Evolutionary conservation across 2,113 vertebrate species (phyloP).

Genomic region (Tachysurus vachellii): DNA sequence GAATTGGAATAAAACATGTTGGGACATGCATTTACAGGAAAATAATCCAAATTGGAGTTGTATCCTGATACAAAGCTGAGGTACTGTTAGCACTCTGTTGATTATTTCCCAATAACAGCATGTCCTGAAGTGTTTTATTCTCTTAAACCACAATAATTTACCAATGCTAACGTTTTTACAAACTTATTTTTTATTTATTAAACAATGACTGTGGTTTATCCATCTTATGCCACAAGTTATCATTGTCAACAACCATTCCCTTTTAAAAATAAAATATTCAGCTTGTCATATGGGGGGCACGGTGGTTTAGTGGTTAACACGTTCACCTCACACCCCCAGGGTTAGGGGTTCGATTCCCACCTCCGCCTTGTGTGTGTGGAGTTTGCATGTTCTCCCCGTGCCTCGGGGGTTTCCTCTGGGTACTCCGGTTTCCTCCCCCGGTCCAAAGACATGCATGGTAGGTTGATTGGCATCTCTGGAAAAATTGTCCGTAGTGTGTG

Average conservation of each 20-base stretch:
- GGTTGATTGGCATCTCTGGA: no score
- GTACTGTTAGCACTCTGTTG: not conserved
- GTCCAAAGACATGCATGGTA: no score
- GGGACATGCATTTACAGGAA: not conserved
- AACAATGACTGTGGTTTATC: no score
- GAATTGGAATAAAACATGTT: not conserved
- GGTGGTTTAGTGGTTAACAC: no score
- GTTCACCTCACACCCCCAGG: no score
- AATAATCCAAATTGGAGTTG: not conserved
- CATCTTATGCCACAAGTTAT: not conserved
- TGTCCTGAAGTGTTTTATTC: not conserved
- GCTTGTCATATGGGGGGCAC: no score
- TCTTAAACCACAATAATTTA: not conserved
- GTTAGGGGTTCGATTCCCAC: no score
- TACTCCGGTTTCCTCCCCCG: no score
- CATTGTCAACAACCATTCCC: not conserved
- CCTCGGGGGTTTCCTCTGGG: no score
- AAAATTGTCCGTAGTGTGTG: no score
- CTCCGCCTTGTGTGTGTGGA: no score
- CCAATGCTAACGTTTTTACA: not conserved
- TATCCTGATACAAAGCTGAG: not conserved
- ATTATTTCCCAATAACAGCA: not conserved
- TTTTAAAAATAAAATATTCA: not conserved
- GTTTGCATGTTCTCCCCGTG: no score
- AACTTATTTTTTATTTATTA: not conserved